These are phyloP conservation scores for Coelopa frigida DNA, from an alignment of 1,140 invertebrate species.

Conservation along the genomic window DNA sequence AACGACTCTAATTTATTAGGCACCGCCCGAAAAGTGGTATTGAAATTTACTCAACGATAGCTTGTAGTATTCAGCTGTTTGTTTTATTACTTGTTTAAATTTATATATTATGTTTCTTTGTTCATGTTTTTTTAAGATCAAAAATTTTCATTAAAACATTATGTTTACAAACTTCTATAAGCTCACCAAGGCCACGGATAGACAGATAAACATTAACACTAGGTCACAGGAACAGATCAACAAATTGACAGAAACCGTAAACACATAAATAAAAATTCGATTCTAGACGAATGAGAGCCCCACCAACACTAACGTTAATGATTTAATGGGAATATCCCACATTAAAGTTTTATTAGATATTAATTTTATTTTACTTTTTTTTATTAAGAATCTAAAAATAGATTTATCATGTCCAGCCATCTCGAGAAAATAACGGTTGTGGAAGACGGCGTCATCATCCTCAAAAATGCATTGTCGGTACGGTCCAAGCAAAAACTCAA, in stretches of 20 bases:
- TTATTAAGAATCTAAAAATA: too few species aligned
- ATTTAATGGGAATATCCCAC: slow-evolving; percentile 3
- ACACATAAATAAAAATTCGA: slow-evolving; percentile 2
- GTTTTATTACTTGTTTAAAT: too few species aligned
- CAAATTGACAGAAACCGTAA: slow-evolving; percentile 4
- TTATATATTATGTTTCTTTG: too few species aligned
- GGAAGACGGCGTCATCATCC: too few species aligned
- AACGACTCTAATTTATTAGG: not conserved
- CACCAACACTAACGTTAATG: slow-evolving; percentile 6
- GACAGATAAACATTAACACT: slow-evolving; percentile 7
- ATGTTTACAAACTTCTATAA: too few species aligned
- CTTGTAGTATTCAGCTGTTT: too few species aligned
- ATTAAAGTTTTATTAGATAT: too few species aligned
- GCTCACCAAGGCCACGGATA: slow-evolving; percentile 3
- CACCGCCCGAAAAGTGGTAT: slow-evolving; percentile 4
- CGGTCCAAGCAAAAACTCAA: not conserved
- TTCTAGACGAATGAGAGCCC: slow-evolving; percentile 7
- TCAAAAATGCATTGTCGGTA: not conserved
- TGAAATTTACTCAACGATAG: slow-evolving; percentile 5
- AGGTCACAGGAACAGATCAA: slow-evolving; percentile 2
- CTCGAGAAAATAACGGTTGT: too few species aligned
- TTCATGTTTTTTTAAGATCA: too few species aligned
- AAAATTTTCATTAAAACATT: too few species aligned
- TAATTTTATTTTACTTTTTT: too few species aligned
- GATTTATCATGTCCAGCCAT: too few species aligned